Conservation (phyloP, 2,797 vertebrate species). For the Rhynchonycteris naso region DNA sequence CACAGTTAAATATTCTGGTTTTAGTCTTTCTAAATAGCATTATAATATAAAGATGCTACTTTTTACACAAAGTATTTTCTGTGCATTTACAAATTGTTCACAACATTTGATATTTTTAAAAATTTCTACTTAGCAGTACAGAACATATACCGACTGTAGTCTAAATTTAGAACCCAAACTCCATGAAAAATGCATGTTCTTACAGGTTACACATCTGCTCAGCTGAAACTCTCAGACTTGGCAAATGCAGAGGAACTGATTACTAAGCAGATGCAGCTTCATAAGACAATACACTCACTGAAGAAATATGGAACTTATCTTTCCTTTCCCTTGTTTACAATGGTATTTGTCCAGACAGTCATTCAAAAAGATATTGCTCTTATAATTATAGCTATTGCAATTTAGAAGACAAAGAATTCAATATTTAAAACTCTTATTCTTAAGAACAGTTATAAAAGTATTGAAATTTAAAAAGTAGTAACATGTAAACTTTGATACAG, state of each 20-base stretch:
- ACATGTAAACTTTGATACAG: slow-evolving; percentile 96
- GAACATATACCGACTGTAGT: slow-evolving; percentile 73
- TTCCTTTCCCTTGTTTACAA: slow-evolving; percentile 67
- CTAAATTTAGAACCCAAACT: slow-evolving; percentile 81
- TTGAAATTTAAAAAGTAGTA: slow-evolving; percentile 95
- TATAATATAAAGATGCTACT: slow-evolving; percentile 49
- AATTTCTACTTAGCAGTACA: slow-evolving; percentile 76
- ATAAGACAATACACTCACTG: slow-evolving; percentile 69
- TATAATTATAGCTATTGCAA: slow-evolving; percentile 87
- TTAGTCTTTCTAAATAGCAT: slow-evolving; percentile 63
- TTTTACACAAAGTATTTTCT: slow-evolving; percentile 58
- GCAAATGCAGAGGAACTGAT: slow-evolving; percentile 48
- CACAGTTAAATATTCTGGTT: slow-evolving; percentile 68
- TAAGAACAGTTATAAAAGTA: slow-evolving; percentile 97
- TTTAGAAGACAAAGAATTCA: slow-evolving; percentile 86
- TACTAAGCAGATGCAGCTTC: slow-evolving; percentile 66
- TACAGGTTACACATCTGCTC: slow-evolving; percentile 65
- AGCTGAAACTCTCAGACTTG: slow-evolving; percentile 56
- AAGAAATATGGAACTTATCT: slow-evolving; percentile 52
- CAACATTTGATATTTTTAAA: slow-evolving; percentile 67
- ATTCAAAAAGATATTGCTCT: slow-evolving; percentile 91
- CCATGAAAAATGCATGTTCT: slow-evolving; percentile 79
- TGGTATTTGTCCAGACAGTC: slow-evolving; percentile 83
- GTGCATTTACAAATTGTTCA: slow-evolving; percentile 73
- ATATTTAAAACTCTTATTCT: slow-evolving; percentile 90